Evolutionary conservation across 1,140 invertebrate species (phyloP).

Genomic region (Pseudomyrmex cubaensis): DNA sequence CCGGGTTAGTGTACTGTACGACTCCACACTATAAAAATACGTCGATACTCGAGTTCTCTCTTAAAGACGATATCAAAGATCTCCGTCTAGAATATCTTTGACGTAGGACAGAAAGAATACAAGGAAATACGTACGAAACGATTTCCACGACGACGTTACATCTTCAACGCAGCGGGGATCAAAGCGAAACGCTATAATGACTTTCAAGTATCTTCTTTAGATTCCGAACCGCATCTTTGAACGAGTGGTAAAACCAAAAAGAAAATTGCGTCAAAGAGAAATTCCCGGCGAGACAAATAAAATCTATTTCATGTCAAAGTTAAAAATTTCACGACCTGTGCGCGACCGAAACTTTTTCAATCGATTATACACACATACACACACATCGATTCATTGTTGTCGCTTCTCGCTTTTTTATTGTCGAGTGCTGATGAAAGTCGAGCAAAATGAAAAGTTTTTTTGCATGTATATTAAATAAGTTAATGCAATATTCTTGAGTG

Average conservation of each 20-base stretch:
- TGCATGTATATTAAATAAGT: too few species aligned
- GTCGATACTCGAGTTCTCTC: neutral
- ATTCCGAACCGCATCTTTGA: conserved; percentile 23
- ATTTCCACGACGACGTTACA: conserved; percentile 26
- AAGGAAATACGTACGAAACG: conserved; percentile 3
- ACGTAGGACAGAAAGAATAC: neutral
- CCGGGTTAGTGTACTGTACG: neutral
- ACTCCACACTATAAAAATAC: neutral
- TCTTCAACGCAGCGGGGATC: conserved; percentile 37
- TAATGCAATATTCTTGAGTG: too few species aligned
- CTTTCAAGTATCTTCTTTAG: conserved; percentile 43
- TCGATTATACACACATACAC: too few species aligned
- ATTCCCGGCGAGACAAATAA: neutral
- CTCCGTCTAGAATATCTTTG: conserved; percentile 22
- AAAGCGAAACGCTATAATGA: conserved; percentile 31
- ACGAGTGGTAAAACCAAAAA: neutral
- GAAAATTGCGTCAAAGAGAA: conserved; percentile 35
- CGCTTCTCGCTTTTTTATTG: too few species aligned
- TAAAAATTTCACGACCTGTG: too few species aligned
- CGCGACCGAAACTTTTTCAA: too few species aligned
- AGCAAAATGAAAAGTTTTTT: too few species aligned
- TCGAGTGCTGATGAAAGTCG: too few species aligned
- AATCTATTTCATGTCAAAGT: conserved; percentile 5
- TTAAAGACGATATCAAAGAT: neutral
- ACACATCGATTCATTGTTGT: too few species aligned